Percentiles rank a stretch among this genome's conserved stretches.
phyloP scores from a whole-genome alignment of 2,797 vertebrate genomes.

The Poecilia picta region DNA sequence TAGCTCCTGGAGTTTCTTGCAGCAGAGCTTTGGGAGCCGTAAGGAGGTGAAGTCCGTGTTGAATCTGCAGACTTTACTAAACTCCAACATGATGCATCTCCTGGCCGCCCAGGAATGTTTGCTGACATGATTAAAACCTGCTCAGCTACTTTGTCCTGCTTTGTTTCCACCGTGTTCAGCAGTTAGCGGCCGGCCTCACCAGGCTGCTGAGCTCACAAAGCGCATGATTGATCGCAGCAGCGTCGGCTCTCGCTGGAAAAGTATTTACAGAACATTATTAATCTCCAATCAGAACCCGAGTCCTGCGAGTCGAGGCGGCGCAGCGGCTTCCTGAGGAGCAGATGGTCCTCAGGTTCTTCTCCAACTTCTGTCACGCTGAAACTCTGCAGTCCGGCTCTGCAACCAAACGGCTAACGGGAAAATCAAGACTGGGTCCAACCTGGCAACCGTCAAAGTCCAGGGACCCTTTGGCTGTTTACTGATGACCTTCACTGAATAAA shows the following conservation, averaged over 20 bases:
- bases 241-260: neutral
- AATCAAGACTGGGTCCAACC: too few species aligned
- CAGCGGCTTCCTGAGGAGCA: slow-evolving; percentile 32
- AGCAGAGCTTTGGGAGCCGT: neutral
- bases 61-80: slow-evolving; percentile 3
- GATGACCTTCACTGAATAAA: too few species aligned
- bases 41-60: neutral
- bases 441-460: too few species aligned
- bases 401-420: too few species aligned
- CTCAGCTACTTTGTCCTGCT: neutral
- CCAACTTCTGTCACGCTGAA: too few species aligned
- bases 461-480: too few species aligned
- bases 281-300: slow-evolving; percentile 6
- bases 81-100: neutral
- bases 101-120: slow-evolving; percentile 11
- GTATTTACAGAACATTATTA: slow-evolving; percentile 33
- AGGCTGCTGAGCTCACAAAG: slow-evolving; percentile 37
- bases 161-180: slow-evolving; percentile 33
- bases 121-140: slow-evolving; percentile 28
- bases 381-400: too few species aligned
- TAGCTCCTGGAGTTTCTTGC: too few species aligned
- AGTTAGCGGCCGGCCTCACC: neutral
- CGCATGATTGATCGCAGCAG: slow-evolving; percentile 15
- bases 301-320: slow-evolving; percentile 2
- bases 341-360: slow-evolving; percentile 34